Base-by-base conservation (phyloP, 2,113 vertebrate species). In the Bubo scandiacus region DNA sequence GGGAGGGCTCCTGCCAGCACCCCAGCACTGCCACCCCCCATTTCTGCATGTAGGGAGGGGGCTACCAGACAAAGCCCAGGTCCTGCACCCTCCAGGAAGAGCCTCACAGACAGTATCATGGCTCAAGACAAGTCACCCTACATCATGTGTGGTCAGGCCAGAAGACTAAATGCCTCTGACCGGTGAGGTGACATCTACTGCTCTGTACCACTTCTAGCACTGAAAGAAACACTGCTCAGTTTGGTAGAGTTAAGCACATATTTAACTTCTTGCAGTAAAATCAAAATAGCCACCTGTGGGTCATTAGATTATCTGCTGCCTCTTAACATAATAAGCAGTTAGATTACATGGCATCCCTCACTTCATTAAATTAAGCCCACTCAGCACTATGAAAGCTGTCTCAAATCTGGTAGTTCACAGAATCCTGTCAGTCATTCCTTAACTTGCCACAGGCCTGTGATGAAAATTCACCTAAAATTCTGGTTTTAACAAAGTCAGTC, bases 241-340 rank as follows among this genome's bases (percentile, higher is more conserved):
- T 45, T 59, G 49, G 34, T 57, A 47, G 62, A 58, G 29, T 40
- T 49, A 62, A 95, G 42, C 47, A 66, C 0, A 0, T 79, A 45
- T 59, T 82, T 81, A 78, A 86, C 81, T 82, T 91, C 49, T 88
- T 0, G 0, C 45, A 92, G 66, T 43, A 92, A 95, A 89, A 96
- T 88, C 73, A 86, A 92, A 90, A 95, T 61, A 94, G 40, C 29
- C 81, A 96, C 72, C 58, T 42, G 47, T 73, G 63, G 66, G 92
- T 77, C 86, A 90, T 67, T 87, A 95, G 58, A 92, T 91, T 61
- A 95, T 92, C 93, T 84, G 47, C 71, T 81, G 63, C 82, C 66
- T 96, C 84, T 80, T 73, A 92, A 91, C 40, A 47, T 45, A 94
- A 91, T 77, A 83, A 94, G 57, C 83, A 66, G 86, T 68, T 87